Evolutionary conservation across 2,113 vertebrate genomes (phyloP).

Genomic region (Mionectes macconnelli): DNA sequence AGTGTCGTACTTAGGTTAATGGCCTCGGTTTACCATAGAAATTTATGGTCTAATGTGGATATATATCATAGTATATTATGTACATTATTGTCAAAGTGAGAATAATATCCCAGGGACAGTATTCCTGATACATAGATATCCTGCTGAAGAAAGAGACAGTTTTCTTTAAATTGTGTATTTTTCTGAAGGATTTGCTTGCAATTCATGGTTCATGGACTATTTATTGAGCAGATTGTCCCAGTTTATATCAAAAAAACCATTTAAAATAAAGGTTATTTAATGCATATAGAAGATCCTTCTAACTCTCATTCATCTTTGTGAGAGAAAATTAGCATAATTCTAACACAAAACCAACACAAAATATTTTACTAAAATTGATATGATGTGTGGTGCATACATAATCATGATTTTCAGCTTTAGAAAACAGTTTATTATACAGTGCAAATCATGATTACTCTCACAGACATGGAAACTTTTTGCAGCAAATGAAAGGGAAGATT

Average conservation of each 20-base stretch:
- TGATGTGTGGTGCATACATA: not conserved
- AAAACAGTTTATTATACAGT: not conserved
- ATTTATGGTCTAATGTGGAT: not conserved
- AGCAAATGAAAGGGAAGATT: slow-evolving; percentile 4
- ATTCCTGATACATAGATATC: not conserved
- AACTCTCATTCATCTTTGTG: not conserved
- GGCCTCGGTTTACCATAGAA: not conserved
- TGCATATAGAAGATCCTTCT: not conserved
- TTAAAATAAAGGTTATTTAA: not conserved
- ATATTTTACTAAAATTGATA: not conserved
- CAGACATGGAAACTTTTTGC: not conserved
- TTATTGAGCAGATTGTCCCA: not conserved
- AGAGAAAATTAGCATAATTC: slow-evolving; percentile 12
- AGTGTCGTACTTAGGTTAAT: not conserved
- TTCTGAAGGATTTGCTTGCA: not conserved
- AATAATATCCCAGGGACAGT: not conserved
- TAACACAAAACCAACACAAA: not conserved
- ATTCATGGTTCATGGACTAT: not conserved
- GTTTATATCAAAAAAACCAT: not conserved
- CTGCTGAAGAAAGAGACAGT: not conserved
- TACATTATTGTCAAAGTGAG: not conserved
- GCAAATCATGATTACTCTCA: not conserved
- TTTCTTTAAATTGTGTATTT: not conserved
- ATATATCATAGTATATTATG: not conserved
- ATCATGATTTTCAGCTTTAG: slow-evolving; percentile 16